Conservation (phyloP, 1,140 invertebrate genomes). For the Macrobrachium nipponense region DNA sequence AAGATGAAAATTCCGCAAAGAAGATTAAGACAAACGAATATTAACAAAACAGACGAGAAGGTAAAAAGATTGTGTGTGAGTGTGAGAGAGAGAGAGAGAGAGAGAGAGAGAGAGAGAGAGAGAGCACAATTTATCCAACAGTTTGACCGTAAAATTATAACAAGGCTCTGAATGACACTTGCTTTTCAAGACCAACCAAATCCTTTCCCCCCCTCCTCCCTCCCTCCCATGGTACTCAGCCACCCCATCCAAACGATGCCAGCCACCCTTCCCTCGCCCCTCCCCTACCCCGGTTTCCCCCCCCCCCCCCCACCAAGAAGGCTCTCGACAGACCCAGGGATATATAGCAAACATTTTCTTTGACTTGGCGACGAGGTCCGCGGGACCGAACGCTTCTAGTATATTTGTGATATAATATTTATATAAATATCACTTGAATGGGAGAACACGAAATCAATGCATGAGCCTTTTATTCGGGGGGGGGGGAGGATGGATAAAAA, state of each 20-base stretch:
- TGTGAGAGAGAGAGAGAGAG: constrained; percentile 20
- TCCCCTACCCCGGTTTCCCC: neutral
- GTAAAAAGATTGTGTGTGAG: neutral
- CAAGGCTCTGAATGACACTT: constrained; percentile 31
- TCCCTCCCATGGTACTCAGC: neutral
- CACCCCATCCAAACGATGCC: neutral
- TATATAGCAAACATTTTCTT: too few species aligned
- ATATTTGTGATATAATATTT: too few species aligned
- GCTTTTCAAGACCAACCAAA: constrained; percentile 1
- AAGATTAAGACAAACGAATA: too few species aligned
- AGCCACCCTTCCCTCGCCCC: neutral
- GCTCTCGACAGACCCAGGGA: too few species aligned
- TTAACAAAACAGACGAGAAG: neutral
- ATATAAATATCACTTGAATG: too few species aligned
- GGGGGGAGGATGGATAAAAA: too few species aligned
- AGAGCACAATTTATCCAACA: constrained; percentile 24
- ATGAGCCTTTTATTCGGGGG: too few species aligned
- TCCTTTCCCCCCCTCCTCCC: too few species aligned
- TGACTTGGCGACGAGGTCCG: too few species aligned
- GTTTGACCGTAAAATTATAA: constrained; percentile 38
- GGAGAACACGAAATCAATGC: too few species aligned
- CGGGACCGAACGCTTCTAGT: too few species aligned
- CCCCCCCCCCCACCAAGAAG: neutral
- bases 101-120: neutral
- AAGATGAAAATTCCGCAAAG: too few species aligned